A percentile compares a stretch with the other conserved stretches of the same genome.
Conservation (phyloP, 2,797 vertebrate genomes). For the Typhlichthys eigenmanni region DNA sequence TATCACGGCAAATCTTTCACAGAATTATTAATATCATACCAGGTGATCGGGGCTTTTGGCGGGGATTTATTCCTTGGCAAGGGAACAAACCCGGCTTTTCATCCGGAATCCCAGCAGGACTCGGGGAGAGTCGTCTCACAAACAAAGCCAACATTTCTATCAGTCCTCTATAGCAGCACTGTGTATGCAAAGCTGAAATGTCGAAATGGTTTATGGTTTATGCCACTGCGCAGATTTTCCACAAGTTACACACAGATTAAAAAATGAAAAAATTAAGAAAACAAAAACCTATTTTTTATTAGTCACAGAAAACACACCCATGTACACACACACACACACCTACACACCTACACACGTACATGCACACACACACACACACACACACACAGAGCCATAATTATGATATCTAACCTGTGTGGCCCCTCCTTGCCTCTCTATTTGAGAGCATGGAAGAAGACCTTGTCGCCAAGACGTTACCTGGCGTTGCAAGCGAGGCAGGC, state of each 20-base stretch:
- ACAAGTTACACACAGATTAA: background rate
- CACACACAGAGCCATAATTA: background rate
- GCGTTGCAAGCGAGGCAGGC: constrained; percentile 54
- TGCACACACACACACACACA: background rate
- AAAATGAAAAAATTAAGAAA: background rate
- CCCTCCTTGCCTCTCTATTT: constrained; percentile 47
- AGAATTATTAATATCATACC: constrained; percentile 39
- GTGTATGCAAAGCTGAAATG: constrained; percentile 31
- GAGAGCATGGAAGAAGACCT: constrained; percentile 56
- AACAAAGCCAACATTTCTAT: constrained; percentile 45
- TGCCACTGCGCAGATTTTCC: constrained; percentile 13
- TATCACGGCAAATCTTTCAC: constrained; percentile 29
- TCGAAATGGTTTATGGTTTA: background rate
- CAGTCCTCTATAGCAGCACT: constrained; percentile 44
- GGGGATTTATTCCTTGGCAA: constrained; percentile 44
- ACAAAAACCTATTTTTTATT: background rate
- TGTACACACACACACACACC: too few relatives aligned
- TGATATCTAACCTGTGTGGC: constrained; percentile 39
- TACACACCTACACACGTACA: background rate
- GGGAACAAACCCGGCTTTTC: constrained; percentile 20
- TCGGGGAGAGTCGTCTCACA: background rate
- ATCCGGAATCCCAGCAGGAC: constrained; percentile 28
- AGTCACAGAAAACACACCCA: constrained; percentile 22
- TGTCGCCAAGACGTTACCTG: constrained; percentile 57
- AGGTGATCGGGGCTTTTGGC: constrained; percentile 48